These are phyloP conservation scores for Diadegma fenestrale DNA, from an alignment of 2,888 invertebrate species.

Conservation along the genomic window DNA sequence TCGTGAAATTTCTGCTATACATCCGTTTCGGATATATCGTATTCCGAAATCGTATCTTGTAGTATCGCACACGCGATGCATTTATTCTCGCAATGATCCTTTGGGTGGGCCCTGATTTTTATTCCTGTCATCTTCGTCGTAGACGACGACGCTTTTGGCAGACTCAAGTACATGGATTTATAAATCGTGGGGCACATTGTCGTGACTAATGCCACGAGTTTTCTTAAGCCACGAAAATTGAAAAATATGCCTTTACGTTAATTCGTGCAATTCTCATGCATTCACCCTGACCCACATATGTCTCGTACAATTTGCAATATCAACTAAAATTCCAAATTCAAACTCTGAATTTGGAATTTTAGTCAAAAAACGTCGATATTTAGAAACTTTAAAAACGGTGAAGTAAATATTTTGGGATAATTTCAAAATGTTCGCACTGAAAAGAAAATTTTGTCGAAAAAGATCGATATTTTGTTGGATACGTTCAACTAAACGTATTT, in stretches of 20 bases:
- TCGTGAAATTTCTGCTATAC: slow-evolving; percentile 3
- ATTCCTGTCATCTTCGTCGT: slow-evolving; percentile 36
- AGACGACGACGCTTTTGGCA: slow-evolving; percentile 58
- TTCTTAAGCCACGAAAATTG: slow-evolving; percentile 4
- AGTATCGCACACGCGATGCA: slow-evolving; percentile 10
- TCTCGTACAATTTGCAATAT: not conserved
- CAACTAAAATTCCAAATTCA: not conserved
- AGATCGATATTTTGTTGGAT: too few species aligned
- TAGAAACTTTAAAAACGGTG: too few species aligned
- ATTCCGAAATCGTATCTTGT: slow-evolving; percentile 12
- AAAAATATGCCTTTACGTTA: slow-evolving; percentile 30
- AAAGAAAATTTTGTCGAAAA: too few species aligned
- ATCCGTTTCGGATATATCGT: not conserved
- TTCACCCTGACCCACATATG: slow-evolving; percentile 26
- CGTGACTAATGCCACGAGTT: slow-evolving; percentile 30
- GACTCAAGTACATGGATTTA: slow-evolving; percentile 19
- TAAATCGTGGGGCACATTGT: slow-evolving; percentile 19
- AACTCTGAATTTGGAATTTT: too few species aligned
- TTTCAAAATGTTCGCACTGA: too few species aligned
- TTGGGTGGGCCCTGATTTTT: slow-evolving; percentile 37
- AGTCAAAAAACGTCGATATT: too few species aligned
- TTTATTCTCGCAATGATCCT: slow-evolving; percentile 35
- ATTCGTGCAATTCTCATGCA: not conserved
- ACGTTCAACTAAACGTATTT: too few species aligned
- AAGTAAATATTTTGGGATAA: too few species aligned